Conservation (phyloP, 2,113 vertebrate species). For the Nothoprocta perdicaria region DNA sequence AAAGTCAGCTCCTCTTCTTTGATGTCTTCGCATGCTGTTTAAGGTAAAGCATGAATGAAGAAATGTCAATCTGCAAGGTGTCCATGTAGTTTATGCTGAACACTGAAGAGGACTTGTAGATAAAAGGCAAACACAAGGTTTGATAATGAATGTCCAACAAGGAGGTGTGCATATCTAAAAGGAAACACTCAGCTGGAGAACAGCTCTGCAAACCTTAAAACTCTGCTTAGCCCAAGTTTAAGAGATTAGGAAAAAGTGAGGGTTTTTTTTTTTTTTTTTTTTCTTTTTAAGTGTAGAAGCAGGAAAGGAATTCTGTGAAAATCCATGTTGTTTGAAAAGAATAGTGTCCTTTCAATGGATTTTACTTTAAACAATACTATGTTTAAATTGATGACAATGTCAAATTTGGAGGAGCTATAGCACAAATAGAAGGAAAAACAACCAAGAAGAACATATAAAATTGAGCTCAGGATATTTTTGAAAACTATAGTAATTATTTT, state of each 20-base stretch:
- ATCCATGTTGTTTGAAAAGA: constrained; percentile 18
- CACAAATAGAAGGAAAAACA: background rate
- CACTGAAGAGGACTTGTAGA: constrained; percentile 91
- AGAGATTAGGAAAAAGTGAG: constrained; percentile 67
- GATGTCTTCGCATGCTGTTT: constrained; percentile 96
- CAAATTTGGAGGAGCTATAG: constrained; percentile 18
- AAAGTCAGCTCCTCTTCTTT: constrained; percentile 89
- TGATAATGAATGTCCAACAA: constrained; percentile 97
- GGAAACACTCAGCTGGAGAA: constrained; percentile 77
- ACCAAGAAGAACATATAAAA: constrained; percentile 1
- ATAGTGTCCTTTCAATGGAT: background rate
- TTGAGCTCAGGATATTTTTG: background rate
- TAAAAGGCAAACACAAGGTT: constrained; percentile 94
- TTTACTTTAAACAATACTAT: constrained; percentile 26
- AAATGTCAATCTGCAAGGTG: constrained; percentile 97
- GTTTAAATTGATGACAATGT: constrained; percentile 20
- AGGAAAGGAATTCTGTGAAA: constrained; percentile 4
- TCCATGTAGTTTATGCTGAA: constrained; percentile 96
- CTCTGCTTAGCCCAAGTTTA: constrained; percentile 74
- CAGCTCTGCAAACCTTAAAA: constrained; percentile 76
- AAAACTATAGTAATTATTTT: constrained; percentile 3
- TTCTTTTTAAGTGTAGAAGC: background rate
- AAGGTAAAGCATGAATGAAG: constrained; percentile 98
- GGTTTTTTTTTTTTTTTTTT: constrained; percentile 15
- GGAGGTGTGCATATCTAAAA: constrained; percentile 81